Conservation (phyloP, 2,113 vertebrate species). For the Podarcis muralis region DNA sequence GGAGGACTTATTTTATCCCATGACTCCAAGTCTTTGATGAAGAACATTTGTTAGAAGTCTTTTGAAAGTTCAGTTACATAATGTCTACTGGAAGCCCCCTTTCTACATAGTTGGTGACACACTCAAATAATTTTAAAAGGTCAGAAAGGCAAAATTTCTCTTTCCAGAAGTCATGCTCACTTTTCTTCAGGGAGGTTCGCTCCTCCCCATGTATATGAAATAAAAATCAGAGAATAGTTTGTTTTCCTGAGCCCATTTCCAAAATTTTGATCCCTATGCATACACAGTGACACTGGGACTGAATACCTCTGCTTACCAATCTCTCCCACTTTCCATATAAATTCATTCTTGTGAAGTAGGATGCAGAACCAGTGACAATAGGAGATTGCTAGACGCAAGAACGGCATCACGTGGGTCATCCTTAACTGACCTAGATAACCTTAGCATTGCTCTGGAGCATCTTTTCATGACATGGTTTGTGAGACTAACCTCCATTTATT, state of each 20-base stretch:
- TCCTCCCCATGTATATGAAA: background rate
- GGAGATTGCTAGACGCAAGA: too few relatives aligned
- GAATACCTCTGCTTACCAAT: too few relatives aligned
- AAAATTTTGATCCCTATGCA: background rate
- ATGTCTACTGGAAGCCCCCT: background rate
- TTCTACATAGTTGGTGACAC: background rate
- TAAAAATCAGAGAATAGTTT: too few relatives aligned
- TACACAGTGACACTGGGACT: too few relatives aligned
- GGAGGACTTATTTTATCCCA: background rate
- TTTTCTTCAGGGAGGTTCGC: background rate
- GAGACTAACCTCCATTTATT: too few relatives aligned
- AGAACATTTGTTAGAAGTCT: background rate
- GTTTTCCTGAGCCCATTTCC: background rate
- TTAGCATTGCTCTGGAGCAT: too few relatives aligned
- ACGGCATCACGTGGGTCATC: too few relatives aligned
- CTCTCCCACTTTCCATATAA: too few relatives aligned
- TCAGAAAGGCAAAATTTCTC: background rate
- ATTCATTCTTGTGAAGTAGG: too few relatives aligned
- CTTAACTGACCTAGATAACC: too few relatives aligned
- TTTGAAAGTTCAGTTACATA: background rate
- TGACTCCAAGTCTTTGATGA: background rate
- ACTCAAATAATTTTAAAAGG: background rate
- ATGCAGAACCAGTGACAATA: too few relatives aligned
- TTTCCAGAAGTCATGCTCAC: background rate
- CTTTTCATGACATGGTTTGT: too few relatives aligned